Conservation (phyloP, 2,113 vertebrate species). For the Gambusia affinis region DNA sequence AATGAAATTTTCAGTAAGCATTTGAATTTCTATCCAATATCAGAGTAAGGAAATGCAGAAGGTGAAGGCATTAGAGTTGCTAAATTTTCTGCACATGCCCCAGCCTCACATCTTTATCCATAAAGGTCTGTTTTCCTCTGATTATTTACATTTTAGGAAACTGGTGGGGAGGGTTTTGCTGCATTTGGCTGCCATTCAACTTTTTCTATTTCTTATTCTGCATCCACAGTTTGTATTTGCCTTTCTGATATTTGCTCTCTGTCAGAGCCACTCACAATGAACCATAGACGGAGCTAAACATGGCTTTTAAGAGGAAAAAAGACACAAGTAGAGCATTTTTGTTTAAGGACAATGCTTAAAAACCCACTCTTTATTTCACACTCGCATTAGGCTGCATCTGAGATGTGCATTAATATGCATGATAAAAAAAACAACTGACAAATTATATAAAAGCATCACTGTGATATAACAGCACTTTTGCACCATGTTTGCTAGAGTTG, state of each 20-base stretch:
- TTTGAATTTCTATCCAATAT: constrained; percentile 33
- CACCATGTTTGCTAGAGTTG: background rate
- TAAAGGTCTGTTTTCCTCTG: constrained; percentile 37
- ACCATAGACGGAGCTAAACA: constrained; percentile 7
- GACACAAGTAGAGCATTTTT: background rate
- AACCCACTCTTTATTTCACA: background rate
- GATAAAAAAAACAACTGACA: background rate
- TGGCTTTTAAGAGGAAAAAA: background rate
- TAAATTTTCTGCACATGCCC: constrained; percentile 37
- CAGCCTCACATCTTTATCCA: constrained; percentile 24
- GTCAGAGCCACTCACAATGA: constrained; percentile 16
- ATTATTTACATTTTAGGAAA: constrained; percentile 54
- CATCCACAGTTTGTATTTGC: constrained; percentile 25
- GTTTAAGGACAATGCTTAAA: background rate
- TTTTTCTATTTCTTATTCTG: constrained; percentile 5
- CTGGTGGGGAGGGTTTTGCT: constrained; percentile 8
- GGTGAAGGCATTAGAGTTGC: background rate
- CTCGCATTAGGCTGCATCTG: background rate
- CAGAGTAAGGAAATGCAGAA: background rate
- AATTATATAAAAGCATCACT: background rate
- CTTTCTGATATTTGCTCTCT: constrained; percentile 30
- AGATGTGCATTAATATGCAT: background rate
- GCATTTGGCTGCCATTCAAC: constrained; percentile 48
- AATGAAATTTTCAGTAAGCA: constrained; percentile 8
- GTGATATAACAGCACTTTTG: background rate